Conservation (phyloP, 2,113 vertebrate genomes). For the Lepisosteus osseus region DNA sequence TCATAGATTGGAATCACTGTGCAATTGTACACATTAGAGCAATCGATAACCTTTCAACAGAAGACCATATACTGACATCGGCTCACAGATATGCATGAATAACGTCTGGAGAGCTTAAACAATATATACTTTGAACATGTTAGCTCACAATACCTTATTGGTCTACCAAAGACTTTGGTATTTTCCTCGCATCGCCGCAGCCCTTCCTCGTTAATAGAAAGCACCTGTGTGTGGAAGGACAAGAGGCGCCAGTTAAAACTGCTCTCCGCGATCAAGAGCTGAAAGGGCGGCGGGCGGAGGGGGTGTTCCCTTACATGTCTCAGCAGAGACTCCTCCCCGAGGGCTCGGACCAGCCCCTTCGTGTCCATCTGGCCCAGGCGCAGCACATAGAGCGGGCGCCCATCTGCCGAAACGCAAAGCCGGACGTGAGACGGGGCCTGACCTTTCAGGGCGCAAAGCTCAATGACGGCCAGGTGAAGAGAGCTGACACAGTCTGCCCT, state of each 20-base stretch:
- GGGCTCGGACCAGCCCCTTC: slow-evolving; percentile 86
- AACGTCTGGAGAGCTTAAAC: too few relatives aligned
- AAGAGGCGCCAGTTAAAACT: not conserved
- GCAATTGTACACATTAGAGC: too few relatives aligned
- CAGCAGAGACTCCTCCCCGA: slow-evolving; percentile 87
- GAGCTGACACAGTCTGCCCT: too few relatives aligned
- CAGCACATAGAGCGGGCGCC: slow-evolving; percentile 86
- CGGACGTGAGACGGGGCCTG: too few relatives aligned
- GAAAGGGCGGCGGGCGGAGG: not conserved
- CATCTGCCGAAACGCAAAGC: slow-evolving; percentile 59
- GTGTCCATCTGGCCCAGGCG: slow-evolving; percentile 96
- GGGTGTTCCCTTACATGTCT: slow-evolving; percentile 75
- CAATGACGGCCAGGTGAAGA: too few relatives aligned
- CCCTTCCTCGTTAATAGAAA: slow-evolving; percentile 94
- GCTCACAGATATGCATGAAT: too few relatives aligned
- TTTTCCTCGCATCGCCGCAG: slow-evolving; percentile 89
- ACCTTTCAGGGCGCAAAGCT: too few relatives aligned
- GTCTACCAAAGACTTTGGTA: slow-evolving; percentile 86
- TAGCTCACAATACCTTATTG: slow-evolving; percentile 76
- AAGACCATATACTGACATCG: too few relatives aligned
- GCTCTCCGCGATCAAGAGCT: not conserved
- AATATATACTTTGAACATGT: too few relatives aligned
- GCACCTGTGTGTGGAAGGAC: slow-evolving; percentile 63
- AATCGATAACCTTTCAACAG: too few relatives aligned
- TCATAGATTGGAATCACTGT: too few relatives aligned